A percentile compares a stretch with the other conserved stretches of the same genome.
phyloP scores from a whole-genome alignment of 2,113 vertebrate genomes.

The Zeus faber region DNA sequence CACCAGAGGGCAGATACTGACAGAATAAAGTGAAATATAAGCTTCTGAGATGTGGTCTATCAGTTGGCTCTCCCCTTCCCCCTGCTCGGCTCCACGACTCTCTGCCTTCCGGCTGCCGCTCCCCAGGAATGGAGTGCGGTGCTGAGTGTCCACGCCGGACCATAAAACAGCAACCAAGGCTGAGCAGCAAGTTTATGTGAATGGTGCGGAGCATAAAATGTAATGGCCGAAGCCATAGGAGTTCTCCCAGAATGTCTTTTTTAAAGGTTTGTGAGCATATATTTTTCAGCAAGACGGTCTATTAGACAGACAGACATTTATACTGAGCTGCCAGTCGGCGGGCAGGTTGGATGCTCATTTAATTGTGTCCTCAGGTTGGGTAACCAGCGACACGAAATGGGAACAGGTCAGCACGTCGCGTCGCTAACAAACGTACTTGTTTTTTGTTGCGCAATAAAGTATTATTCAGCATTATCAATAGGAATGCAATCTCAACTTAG shows the following conservation, averaged over 20 bases:
- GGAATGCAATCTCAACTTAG: slow-evolving; percentile 48
- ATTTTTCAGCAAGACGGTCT: slow-evolving; percentile 62
- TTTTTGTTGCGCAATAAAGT: slow-evolving; percentile 45
- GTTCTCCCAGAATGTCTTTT: slow-evolving; percentile 61
- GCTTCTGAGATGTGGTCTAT: slow-evolving; percentile 67
- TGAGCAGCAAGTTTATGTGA: slow-evolving; percentile 69
- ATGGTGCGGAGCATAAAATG: slow-evolving; percentile 68
- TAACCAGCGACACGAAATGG: slow-evolving; percentile 34
- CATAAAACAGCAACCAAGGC: slow-evolving; percentile 66
- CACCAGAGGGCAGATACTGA: slow-evolving; percentile 53
- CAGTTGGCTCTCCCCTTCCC: slow-evolving; percentile 55
- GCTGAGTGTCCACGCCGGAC: slow-evolving; percentile 58
- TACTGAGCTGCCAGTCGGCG: slow-evolving; percentile 57
- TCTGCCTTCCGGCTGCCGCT: slow-evolving; percentile 56
- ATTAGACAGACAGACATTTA: slow-evolving; percentile 61
- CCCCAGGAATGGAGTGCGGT: slow-evolving; percentile 59
- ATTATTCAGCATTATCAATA: slow-evolving; percentile 43
- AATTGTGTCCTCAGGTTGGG: slow-evolving; percentile 56
- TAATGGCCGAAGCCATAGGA: slow-evolving; percentile 66
- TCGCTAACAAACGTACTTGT: slow-evolving; percentile 49
- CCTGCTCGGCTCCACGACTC: slow-evolving; percentile 50
- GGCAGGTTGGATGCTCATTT: slow-evolving; percentile 58
- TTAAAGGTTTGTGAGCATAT: slow-evolving; percentile 61
- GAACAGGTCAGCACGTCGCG: slow-evolving; percentile 21
- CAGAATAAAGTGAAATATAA: slow-evolving; percentile 67